Percentiles rank a stretch among this genome's conserved stretches.
phyloP scores from a whole-genome alignment of 30 jellyfish, hydroid and myxozoan species.

The Turritopsis dohrnii region DNA sequence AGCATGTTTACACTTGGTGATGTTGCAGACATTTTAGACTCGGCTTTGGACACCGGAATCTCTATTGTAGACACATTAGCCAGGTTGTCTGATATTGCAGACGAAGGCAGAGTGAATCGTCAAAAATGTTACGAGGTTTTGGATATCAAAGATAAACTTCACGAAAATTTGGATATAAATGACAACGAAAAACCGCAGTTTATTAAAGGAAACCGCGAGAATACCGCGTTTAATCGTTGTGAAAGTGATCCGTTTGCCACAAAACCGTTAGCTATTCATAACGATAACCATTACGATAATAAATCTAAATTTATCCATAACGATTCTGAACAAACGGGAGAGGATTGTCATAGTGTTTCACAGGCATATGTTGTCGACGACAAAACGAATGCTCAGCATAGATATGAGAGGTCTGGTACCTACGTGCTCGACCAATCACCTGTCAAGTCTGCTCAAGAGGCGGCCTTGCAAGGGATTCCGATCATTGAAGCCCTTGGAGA shows the following conservation, averaged over 20 bases:
- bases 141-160: slow-evolving; percentile 11
- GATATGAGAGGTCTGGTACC: slow-evolving; percentile 44
- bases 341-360: neutral
- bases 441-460: slow-evolving; percentile 46
- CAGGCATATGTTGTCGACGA: neutral
- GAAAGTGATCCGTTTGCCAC: neutral
- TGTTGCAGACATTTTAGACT: slow-evolving; percentile 93
- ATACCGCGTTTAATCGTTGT: neutral
- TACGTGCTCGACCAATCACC: slow-evolving; percentile 43
- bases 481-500: slow-evolving; percentile 78
- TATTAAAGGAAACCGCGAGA: neutral
- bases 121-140: slow-evolving; percentile 46
- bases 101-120: slow-evolving; percentile 48
- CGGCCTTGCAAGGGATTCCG: slow-evolving; percentile 80
- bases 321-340: neutral
- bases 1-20: slow-evolving; percentile 95
- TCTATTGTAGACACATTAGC: slow-evolving; percentile 81
- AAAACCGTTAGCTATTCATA: neutral
- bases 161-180: neutral
- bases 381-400: neutral
- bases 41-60: slow-evolving; percentile 92
- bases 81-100: slow-evolving; percentile 86
- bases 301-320: neutral
- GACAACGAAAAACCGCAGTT: neutral
- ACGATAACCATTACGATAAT: neutral